Evolutionary conservation across 2,888 invertebrate species (phyloP).

Genomic region (Ommatoiulus sabulosus): DNA sequence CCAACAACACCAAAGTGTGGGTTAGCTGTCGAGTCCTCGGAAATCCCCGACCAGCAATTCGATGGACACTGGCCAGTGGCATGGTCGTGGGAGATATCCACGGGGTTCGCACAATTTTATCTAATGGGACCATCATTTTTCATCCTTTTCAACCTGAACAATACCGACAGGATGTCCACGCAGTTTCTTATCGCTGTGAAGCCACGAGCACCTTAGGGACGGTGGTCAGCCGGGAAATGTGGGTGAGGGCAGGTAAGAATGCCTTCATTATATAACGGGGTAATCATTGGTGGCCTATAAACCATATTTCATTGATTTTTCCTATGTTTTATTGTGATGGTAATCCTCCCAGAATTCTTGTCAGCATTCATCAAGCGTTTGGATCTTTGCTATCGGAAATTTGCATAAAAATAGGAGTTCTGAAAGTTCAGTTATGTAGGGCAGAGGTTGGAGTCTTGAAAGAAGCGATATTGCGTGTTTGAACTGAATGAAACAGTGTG

Average conservation of each 20-base stretch:
- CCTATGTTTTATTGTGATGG: background rate
- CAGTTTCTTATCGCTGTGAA: conserved; percentile 54
- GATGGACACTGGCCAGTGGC: conserved; percentile 52
- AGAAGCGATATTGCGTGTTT: too few relatives aligned
- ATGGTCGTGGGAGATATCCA: conserved; percentile 29
- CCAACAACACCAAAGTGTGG: conserved; percentile 57
- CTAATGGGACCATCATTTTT: conserved; percentile 57
- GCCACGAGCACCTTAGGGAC: conserved; percentile 55
- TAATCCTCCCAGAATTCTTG: background rate
- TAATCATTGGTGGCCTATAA: background rate
- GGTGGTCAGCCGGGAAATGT: conserved; percentile 56
- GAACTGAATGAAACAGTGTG: too few relatives aligned
- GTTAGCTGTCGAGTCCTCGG: conserved; percentile 52
- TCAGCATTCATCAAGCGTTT: background rate
- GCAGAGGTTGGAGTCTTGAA: too few relatives aligned
- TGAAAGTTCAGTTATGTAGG: too few relatives aligned
- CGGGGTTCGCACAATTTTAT: conserved; percentile 49
- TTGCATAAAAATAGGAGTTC: too few relatives aligned
- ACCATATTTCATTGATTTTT: background rate
- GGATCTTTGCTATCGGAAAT: too few relatives aligned
- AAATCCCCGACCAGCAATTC: conserved; percentile 47
- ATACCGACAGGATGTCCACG: conserved; percentile 57
- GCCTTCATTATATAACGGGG: background rate
- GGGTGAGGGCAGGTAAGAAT: conserved; percentile 57
- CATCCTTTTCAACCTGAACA: conserved; percentile 56